A percentile compares a stretch with the other conserved stretches of the same genome.
Evolutionary conservation across 2,113 vertebrate genomes (phyloP).

Genomic region (Oenanthe melanoleuca): DNA sequence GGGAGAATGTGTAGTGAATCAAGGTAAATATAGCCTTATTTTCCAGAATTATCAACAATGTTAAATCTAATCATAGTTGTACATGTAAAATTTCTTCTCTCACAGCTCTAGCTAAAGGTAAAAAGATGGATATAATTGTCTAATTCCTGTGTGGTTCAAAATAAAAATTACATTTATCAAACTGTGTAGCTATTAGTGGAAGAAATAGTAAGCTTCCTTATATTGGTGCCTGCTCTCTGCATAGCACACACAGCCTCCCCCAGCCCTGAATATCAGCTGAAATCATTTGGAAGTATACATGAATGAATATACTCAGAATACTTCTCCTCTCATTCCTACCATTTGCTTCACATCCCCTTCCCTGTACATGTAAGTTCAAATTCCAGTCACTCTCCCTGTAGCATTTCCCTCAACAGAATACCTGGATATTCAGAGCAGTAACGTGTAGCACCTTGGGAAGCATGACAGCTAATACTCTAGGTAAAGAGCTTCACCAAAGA

Average conservation of each 20-base stretch:
- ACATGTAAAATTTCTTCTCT: background rate
- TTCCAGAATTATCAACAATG: background rate
- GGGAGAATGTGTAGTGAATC: background rate
- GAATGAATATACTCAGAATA: background rate
- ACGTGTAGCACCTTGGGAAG: background rate
- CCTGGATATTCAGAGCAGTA: background rate
- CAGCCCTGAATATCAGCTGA: background rate
- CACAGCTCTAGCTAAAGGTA: background rate
- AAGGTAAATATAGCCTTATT: conserved; percentile 48
- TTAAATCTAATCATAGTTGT: background rate
- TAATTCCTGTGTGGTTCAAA: background rate
- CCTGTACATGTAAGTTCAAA: background rate
- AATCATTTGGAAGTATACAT: background rate
- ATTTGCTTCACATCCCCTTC: background rate
- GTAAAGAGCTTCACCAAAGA: background rate
- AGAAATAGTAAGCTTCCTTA: background rate
- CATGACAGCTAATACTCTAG: background rate
- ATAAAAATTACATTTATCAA: background rate
- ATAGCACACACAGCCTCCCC: background rate
- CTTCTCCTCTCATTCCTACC: background rate
- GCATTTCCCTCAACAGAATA: background rate
- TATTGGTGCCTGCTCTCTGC: background rate
- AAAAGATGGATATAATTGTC: background rate
- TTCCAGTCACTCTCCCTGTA: background rate
- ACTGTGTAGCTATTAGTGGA: background rate